A percentile compares a stretch with the other conserved stretches of the same genome.
Conservation (phyloP, 2,113 vertebrate species). For the Neogobius melanostomus region DNA sequence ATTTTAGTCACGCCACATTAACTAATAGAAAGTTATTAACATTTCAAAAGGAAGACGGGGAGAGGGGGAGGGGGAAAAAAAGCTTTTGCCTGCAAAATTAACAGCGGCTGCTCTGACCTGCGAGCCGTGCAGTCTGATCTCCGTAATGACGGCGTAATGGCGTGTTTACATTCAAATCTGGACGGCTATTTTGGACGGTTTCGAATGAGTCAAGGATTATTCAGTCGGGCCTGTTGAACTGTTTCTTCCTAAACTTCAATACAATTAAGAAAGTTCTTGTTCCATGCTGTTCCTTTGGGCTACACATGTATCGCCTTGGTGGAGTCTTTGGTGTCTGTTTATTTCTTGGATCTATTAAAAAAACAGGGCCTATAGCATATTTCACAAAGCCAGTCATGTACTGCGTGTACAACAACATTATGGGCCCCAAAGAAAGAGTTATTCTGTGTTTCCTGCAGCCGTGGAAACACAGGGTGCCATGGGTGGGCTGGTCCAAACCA, state of each 20-base stretch:
- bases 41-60: constrained; percentile 90
- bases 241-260: constrained; percentile 90
- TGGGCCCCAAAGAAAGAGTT: too few relatives aligned
- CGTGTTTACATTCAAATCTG: constrained; percentile 99
- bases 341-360: too few relatives aligned
- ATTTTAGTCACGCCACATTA: constrained; percentile 99
- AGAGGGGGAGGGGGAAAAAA: constrained; percentile 75
- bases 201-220: constrained; percentile 99
- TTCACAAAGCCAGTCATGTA: too few relatives aligned
- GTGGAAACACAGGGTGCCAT: too few relatives aligned
- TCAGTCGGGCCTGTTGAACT: constrained; percentile 98
- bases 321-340: too few relatives aligned
- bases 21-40: constrained; percentile 99
- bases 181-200: constrained; percentile 97
- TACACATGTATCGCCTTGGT: too few relatives aligned
- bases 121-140: constrained; percentile 97
- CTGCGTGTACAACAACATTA: too few relatives aligned
- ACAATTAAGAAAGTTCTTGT: constrained; percentile 97
- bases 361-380: too few relatives aligned
- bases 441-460: too few relatives aligned
- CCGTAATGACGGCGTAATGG: constrained; percentile 99
- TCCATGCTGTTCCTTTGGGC: constrained; percentile 68
- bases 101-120: constrained; percentile 99
- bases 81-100: constrained; percentile 99
- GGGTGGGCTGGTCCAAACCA: too few relatives aligned